phyloP scores from a whole-genome alignment of 2,113 vertebrate genomes.

The Raphicerus campestris region DNA sequence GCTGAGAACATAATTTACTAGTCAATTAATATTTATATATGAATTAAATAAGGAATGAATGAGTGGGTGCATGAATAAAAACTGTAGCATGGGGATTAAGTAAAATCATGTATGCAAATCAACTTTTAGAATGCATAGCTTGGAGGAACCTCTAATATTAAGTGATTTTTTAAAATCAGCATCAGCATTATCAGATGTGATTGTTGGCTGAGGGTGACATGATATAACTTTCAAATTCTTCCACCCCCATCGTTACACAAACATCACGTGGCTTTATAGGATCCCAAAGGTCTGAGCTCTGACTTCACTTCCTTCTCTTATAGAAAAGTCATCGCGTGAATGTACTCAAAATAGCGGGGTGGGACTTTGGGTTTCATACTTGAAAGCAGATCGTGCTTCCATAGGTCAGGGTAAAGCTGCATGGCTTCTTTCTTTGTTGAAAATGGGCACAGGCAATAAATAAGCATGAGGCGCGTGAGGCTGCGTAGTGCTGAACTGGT shows the following conservation, averaged over 20 bases:
- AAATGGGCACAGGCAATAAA: background rate
- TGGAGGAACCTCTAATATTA: background rate
- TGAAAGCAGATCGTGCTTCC: background rate
- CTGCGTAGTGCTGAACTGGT: conserved; percentile 19
- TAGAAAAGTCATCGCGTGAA: background rate
- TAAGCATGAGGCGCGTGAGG: rapidly evolving
- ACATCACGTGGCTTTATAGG: background rate
- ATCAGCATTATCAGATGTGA: background rate
- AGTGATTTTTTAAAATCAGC: background rate
- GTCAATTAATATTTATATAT: conserved; percentile 59
- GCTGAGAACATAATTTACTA: conserved; percentile 38
- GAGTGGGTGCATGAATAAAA: conserved; percentile 41
- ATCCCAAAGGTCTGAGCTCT: background rate
- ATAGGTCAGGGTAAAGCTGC: background rate
- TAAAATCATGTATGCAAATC: conserved; percentile 33
- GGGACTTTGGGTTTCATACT: background rate
- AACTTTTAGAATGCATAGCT: background rate
- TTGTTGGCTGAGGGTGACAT: background rate
- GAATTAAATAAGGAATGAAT: conserved; percentile 54
- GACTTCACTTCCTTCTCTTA: background rate
- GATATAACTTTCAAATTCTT: background rate
- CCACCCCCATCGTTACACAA: background rate
- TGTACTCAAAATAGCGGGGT: background rate
- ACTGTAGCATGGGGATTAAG: conserved; percentile 27
- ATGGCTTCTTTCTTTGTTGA: rapidly evolving